A percentile compares a stretch with the other conserved stretches of the same genome.
These are phyloP conservation scores for Hyla sarda DNA, from an alignment of 2,113 vertebrate genomes.

Conservation along the genomic window DNA sequence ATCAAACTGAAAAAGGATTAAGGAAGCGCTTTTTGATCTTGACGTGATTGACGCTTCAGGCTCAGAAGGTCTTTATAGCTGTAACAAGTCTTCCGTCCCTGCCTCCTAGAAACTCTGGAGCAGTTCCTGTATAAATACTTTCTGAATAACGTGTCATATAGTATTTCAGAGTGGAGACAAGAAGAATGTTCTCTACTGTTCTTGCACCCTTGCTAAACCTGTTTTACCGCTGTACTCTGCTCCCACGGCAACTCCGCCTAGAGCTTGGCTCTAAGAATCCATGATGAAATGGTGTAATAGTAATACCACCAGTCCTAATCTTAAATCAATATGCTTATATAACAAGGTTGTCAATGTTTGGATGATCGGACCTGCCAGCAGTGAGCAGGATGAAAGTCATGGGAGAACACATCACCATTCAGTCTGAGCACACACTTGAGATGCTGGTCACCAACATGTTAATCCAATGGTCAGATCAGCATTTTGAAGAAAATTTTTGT, in stretches of 20 bases:
- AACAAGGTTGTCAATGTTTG: slow-evolving; percentile 45
- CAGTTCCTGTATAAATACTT: slow-evolving; percentile 46
- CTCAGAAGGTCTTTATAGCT: slow-evolving; percentile 19
- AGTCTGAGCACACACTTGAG: background rate
- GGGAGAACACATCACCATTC: background rate
- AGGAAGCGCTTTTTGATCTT: slow-evolving; percentile 38
- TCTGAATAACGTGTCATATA: slow-evolving; percentile 43
- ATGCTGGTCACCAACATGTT: background rate
- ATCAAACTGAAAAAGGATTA: slow-evolving; percentile 49
- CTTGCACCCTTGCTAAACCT: slow-evolving; percentile 59
- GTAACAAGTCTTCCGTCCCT: slow-evolving; percentile 23
- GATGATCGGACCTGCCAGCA: slow-evolving; percentile 9
- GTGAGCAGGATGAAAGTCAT: background rate
- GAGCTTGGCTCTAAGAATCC: slow-evolving; percentile 13
- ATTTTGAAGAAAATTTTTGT: background rate
- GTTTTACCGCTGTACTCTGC: slow-evolving; percentile 52
- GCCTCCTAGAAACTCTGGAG: background rate
- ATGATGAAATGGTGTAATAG: slow-evolving; percentile 37
- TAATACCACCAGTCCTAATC: slow-evolving; percentile 16
- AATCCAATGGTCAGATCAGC: background rate
- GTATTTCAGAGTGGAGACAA: slow-evolving; percentile 33
- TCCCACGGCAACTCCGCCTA: slow-evolving; percentile 50
- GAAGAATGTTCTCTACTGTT: slow-evolving; percentile 59
- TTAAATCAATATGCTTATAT: slow-evolving; percentile 39
- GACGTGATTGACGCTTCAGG: slow-evolving; percentile 20